Evolutionary conservation across 2,888 invertebrate genomes (phyloP).

Genomic region (Aelia acuminata): DNA sequence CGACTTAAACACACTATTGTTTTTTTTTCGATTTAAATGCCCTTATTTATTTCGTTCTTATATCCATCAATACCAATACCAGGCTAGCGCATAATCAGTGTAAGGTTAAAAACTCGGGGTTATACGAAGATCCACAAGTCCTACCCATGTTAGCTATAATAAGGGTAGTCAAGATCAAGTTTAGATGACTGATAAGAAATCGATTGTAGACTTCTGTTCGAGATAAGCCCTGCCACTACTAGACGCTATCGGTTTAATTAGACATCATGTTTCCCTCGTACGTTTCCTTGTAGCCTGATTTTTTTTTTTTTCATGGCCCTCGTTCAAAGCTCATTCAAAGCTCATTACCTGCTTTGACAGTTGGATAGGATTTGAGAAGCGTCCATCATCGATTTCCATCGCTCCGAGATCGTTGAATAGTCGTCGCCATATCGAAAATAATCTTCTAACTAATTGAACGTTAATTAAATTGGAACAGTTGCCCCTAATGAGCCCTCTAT

Average conservation of each 20-base stretch:
- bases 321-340: conserved; percentile 10
- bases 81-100: too few species aligned
- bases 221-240: conserved; percentile 3
- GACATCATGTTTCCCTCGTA: conserved; percentile 14
- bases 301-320: not conserved
- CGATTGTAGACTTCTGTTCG: conserved; percentile 8
- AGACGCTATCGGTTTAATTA: conserved; percentile 11
- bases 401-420: not conserved
- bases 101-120: too few species aligned
- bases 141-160: conserved; percentile 4
- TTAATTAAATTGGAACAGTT: conserved; percentile 44
- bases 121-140: too few species aligned
- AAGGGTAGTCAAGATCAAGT: not conserved
- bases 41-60: too few species aligned
- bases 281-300: not conserved
- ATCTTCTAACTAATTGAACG: conserved; percentile 27
- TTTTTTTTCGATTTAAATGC: too few species aligned
- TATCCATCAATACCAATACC: too few species aligned
- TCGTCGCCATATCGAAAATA: conserved; percentile 26
- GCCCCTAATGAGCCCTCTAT: conserved; percentile 39
- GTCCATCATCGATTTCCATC: not conserved
- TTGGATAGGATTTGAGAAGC: not conserved
- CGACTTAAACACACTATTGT: not conserved
- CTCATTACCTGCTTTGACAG: not conserved
- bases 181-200: conserved; percentile 20